phyloP scores from a whole-genome alignment of 2,888 invertebrate species.

The Cacoxenus indagator region DNA sequence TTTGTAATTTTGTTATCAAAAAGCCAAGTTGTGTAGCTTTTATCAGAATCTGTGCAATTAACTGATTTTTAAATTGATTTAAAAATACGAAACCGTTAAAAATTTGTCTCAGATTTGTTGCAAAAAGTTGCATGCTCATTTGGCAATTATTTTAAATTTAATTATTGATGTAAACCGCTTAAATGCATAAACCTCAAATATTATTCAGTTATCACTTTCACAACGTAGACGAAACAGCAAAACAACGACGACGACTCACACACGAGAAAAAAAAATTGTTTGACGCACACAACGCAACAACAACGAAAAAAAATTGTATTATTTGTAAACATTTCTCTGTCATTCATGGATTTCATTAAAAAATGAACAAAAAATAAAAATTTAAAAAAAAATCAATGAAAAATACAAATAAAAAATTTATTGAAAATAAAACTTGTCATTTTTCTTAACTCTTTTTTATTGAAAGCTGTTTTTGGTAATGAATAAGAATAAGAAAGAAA shows the following conservation, averaged over 20 bases:
- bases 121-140: neutral
- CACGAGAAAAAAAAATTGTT: constrained; percentile 42
- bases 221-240: constrained; percentile 34
- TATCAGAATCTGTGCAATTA: too few species aligned
- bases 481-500: constrained; percentile 48
- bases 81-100: too few species aligned
- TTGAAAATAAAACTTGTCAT: constrained; percentile 37
- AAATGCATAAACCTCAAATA: neutral
- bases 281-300: constrained; percentile 32
- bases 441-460: constrained; percentile 19
- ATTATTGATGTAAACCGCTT: neutral
- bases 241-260: constrained; percentile 32
- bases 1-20: neutral
- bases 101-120: neutral
- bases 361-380: constrained; percentile 64
- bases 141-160: constrained; percentile 1
- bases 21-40: neutral
- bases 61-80: too few species aligned
- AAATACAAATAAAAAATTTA: constrained; percentile 47
- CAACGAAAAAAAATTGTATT: constrained; percentile 52
- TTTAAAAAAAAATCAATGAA: constrained; percentile 41
- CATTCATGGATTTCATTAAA: constrained; percentile 69
- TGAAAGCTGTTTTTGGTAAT: neutral
- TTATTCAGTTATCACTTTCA: constrained; percentile 42
- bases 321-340: constrained; percentile 56